Conservation (phyloP, 30 jellyfish, hydroid and myxozoan species). For the Morbakka virulenta region DNA sequence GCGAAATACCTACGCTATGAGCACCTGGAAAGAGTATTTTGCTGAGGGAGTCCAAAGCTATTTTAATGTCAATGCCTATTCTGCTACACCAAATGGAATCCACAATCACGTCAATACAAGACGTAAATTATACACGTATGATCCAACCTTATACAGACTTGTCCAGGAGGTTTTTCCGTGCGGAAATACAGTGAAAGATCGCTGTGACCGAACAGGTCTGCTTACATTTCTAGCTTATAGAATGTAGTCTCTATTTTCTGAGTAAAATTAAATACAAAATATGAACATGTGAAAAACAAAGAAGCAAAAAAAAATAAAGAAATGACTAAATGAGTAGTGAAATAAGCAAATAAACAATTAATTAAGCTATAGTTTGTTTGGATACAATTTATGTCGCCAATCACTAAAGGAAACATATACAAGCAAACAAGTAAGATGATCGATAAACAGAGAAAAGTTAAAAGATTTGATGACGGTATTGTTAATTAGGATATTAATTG, state of each 20-base stretch:
- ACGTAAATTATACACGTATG: slow-evolving; percentile 51
- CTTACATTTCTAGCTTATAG: not conserved
- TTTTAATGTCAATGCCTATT: slow-evolving; percentile 63
- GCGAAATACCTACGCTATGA: slow-evolving; percentile 72
- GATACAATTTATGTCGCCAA: too few species aligned
- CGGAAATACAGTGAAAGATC: slow-evolving; percentile 47
- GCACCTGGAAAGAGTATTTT: slow-evolving; percentile 62
- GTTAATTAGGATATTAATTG: too few species aligned
- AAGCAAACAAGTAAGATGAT: too few species aligned
- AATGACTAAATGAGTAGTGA: too few species aligned
- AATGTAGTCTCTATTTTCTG: not conserved
- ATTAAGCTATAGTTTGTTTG: too few species aligned
- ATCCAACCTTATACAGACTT: slow-evolving; percentile 53
- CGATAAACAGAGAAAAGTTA: too few species aligned
- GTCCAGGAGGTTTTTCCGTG: slow-evolving; percentile 67
- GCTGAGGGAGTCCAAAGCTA: slow-evolving; percentile 79
- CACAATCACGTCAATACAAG: slow-evolving; percentile 71
- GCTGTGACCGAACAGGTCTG: slow-evolving; percentile 63
- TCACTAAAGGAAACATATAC: too few species aligned
- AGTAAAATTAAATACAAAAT: not conserved
- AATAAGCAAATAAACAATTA: too few species aligned
- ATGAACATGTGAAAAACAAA: too few species aligned
- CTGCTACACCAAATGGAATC: slow-evolving; percentile 58
- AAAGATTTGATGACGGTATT: too few species aligned
- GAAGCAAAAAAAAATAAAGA: too few species aligned